Conservation (phyloP, 2,797 vertebrate species). For the Hapalemur alaotrensis region DNA sequence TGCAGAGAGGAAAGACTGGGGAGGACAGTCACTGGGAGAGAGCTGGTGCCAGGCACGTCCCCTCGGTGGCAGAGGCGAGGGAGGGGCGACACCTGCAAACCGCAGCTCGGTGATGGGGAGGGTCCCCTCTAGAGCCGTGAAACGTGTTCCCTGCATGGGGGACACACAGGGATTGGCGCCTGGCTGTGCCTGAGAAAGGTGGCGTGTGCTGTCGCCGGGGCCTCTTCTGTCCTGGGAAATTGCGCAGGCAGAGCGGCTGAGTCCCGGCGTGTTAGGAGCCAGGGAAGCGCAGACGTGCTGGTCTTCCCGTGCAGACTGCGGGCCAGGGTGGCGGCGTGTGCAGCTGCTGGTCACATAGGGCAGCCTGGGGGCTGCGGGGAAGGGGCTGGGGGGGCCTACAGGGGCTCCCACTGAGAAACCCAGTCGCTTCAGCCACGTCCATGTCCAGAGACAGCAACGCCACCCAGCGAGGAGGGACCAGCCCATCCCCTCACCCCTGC, state of each 20-base stretch:
- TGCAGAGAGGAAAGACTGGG: not conserved
- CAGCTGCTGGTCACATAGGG: too few species aligned
- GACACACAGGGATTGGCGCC: not conserved
- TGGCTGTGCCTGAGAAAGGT: not conserved
- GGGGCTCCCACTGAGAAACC: not conserved
- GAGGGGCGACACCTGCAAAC: not conserved
- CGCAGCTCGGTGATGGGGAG: not conserved
- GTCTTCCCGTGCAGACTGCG: not conserved
- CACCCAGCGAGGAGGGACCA: not conserved
- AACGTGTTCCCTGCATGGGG: not conserved
- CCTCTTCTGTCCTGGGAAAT: not conserved
- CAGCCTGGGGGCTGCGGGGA: too few species aligned
- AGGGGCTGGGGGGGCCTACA: not conserved
- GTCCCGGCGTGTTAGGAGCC: not conserved
- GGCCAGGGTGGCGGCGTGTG: too few species aligned
- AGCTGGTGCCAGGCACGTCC: fast-evolving
- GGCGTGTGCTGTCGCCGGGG: not conserved
- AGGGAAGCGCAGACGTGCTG: not conserved
- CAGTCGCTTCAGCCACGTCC: not conserved
- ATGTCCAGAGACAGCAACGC: not conserved
- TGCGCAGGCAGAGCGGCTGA: not conserved
- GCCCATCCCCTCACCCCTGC: not conserved
- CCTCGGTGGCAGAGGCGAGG: not conserved
- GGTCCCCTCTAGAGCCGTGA: not conserved
- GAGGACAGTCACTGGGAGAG: not conserved